Percentiles rank a stretch among this genome's conserved stretches.
phyloP scores from a whole-genome alignment of 2,888 invertebrate species.

The Erannis defoliaria region DNA sequence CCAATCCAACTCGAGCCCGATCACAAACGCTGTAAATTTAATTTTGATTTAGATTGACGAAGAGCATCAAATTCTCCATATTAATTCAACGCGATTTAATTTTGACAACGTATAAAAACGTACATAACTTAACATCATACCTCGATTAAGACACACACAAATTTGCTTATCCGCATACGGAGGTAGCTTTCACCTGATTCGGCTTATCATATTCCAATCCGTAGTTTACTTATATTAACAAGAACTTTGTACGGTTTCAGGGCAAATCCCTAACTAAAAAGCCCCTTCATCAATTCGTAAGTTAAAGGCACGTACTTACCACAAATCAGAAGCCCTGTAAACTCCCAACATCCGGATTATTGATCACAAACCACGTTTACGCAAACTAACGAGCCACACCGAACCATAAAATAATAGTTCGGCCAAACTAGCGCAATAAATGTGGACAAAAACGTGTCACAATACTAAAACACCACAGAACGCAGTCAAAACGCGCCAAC shows the following conservation, averaged over 20 bases:
- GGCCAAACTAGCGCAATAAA: constrained; percentile 6
- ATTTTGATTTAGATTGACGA: too few relatives aligned
- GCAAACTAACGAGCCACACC: constrained; percentile 4
- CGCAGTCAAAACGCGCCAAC: constrained; percentile 36
- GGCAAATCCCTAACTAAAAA: constrained; percentile 11
- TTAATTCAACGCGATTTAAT: too few relatives aligned
- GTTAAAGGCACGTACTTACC: constrained; percentile 23
- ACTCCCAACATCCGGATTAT: constrained; percentile 25
- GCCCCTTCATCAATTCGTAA: constrained; percentile 12
- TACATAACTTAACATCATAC: too few relatives aligned
- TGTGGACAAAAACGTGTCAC: constrained; percentile 3
- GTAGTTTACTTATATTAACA: neutral
- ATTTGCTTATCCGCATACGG: too few relatives aligned
- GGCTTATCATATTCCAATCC: neutral
- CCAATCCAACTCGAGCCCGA: too few relatives aligned
- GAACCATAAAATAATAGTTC: constrained; percentile 10
- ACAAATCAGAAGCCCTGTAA: constrained; percentile 29
- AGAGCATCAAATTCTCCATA: too few relatives aligned
- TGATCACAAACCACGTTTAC: constrained; percentile 21
- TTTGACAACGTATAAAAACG: too few relatives aligned
- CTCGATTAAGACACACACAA: too few relatives aligned
- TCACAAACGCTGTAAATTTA: too few relatives aligned
- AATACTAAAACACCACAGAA: constrained; percentile 23
- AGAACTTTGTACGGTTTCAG: constrained; percentile 15
- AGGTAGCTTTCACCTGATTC: constrained; percentile 4